Conservation (phyloP, 2,888 invertebrate species). For the Hydriomena furcata region DNA sequence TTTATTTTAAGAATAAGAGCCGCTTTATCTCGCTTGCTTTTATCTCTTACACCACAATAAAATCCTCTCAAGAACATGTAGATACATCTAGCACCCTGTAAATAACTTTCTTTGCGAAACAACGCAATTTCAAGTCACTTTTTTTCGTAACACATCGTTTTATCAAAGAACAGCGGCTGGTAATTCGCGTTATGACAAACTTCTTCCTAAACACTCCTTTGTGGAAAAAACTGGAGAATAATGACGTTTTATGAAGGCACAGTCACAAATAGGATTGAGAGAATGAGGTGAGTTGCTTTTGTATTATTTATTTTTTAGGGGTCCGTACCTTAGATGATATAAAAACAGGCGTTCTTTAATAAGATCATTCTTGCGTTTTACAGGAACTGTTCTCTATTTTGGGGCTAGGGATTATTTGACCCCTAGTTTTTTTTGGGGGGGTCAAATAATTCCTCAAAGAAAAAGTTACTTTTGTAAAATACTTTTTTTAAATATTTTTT, state of each 20-base stretch:
- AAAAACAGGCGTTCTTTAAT: too few relatives aligned
- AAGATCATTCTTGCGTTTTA: too few relatives aligned
- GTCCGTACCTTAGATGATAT: too few relatives aligned
- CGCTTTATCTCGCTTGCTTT: slow-evolving; percentile 9
- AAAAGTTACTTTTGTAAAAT: too few relatives aligned
- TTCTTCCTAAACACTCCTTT: slow-evolving; percentile 42
- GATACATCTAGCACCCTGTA: slow-evolving; percentile 37
- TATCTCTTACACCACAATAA: slow-evolving; percentile 33
- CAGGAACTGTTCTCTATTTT: too few relatives aligned
- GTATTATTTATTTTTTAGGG: too few relatives aligned
- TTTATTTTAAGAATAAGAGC: background rate
- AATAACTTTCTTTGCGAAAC: slow-evolving; percentile 57
- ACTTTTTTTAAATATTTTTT: too few relatives aligned
- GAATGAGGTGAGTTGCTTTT: background rate
- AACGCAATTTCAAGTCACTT: slow-evolving; percentile 64
- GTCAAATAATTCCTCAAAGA: too few relatives aligned
- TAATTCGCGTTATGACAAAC: slow-evolving; percentile 52
- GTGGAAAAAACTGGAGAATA: slow-evolving; percentile 11
- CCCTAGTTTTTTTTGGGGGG: too few relatives aligned
- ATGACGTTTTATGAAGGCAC: slow-evolving; percentile 1
- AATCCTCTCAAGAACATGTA: slow-evolving; percentile 42
- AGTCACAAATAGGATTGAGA: background rate
- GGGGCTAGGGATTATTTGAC: too few relatives aligned
- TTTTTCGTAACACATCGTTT: slow-evolving; percentile 54
- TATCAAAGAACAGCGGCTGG: slow-evolving; percentile 52